These are phyloP conservation scores for Vimba vimba DNA, from an alignment of 2,113 vertebrate species.

Conservation along the genomic window DNA sequence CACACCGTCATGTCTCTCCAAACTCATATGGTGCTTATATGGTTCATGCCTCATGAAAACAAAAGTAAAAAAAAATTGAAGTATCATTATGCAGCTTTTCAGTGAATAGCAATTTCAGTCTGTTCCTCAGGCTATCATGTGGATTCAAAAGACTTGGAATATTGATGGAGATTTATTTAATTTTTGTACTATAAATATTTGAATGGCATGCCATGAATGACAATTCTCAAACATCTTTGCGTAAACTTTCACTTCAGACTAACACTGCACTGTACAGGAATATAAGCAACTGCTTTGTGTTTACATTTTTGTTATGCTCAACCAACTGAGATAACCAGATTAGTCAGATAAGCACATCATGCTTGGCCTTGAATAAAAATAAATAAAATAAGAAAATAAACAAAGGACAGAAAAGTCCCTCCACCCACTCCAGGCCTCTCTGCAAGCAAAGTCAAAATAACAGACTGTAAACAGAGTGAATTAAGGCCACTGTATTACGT, in stretches of 20 bases:
- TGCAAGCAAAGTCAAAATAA: neutral
- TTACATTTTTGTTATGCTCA: neutral
- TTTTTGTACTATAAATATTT: too few relatives aligned
- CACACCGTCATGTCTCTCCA: too few relatives aligned
- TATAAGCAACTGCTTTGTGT: neutral
- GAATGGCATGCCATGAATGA: too few relatives aligned
- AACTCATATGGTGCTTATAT: too few relatives aligned
- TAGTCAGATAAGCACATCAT: neutral
- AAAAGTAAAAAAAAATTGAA: too few relatives aligned
- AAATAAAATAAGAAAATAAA: neutral
- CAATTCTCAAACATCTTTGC: neutral
- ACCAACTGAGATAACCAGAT: slow-evolving; percentile 11
- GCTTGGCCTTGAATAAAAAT: slow-evolving; percentile 8
- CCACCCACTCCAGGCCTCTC: neutral
- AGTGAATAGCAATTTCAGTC: too few relatives aligned
- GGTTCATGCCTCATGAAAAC: too few relatives aligned
- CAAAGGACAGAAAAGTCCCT: neutral
- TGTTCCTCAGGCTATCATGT: neutral
- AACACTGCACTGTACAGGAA: neutral
- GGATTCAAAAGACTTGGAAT: neutral
- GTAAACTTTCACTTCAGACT: neutral
- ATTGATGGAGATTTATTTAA: too few relatives aligned
- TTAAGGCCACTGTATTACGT: slow-evolving; percentile 9
- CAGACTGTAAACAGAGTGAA: slow-evolving; percentile 5
- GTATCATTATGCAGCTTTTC: too few relatives aligned